Percentiles rank a stretch among this genome's conserved stretches.
Conservation (phyloP, 1,140 invertebrate genomes). For the Papilio dardanus region DNA sequence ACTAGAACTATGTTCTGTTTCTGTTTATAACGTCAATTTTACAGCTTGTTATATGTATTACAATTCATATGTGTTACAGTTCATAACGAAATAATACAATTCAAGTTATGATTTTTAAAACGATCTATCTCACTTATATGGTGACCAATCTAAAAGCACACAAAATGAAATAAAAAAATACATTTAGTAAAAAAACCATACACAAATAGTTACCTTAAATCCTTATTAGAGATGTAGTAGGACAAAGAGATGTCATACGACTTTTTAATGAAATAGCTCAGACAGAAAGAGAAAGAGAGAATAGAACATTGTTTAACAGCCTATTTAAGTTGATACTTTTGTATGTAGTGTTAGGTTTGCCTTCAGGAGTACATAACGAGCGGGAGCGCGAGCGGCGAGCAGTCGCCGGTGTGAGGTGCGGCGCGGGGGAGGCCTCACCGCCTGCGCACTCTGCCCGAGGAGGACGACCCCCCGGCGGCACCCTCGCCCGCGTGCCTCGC, state of each 20-base stretch:
- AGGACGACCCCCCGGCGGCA: constrained; percentile 55
- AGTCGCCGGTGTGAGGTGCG: constrained; percentile 75
- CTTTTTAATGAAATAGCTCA: background rate
- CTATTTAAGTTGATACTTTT: background rate
- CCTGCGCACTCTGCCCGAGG: constrained; percentile 74
- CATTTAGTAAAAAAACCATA: background rate
- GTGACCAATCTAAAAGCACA: too few species aligned
- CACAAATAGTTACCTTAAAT: too few species aligned
- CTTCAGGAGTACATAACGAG: constrained; percentile 73
- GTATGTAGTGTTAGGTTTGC: constrained; percentile 22
- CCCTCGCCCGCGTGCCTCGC: constrained; percentile 64
- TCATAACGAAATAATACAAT: background rate
- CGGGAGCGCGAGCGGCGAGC: constrained; percentile 71
- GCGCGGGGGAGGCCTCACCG: constrained; percentile 75
- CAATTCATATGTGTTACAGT: background rate
- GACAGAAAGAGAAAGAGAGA: background rate
- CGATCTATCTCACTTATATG: too few species aligned
- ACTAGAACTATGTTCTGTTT: background rate
- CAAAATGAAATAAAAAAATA: too few species aligned
- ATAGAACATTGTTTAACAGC: background rate
- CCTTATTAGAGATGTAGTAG: background rate
- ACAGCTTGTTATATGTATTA: background rate
- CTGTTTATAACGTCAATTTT: background rate
- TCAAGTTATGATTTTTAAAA: too few species aligned
- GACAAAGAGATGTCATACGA: background rate